phyloP scores from a whole-genome alignment of 2,797 vertebrate genomes.

The Todus mexicanus region DNA sequence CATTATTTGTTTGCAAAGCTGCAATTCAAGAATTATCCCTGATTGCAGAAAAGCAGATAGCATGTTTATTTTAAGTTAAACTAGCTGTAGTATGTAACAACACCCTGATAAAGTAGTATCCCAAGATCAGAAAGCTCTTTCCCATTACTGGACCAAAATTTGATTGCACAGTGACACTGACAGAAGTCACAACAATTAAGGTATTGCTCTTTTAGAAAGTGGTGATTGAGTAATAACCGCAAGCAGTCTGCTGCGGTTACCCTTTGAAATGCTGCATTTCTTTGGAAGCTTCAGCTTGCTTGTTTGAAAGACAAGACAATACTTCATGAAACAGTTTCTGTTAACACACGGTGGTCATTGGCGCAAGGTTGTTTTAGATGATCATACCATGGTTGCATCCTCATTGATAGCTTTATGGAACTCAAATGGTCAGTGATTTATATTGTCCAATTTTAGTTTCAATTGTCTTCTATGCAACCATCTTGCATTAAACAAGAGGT shows the following conservation, averaged over 20 bases:
- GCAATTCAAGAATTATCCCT: background rate
- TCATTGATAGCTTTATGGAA: background rate
- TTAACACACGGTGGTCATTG: background rate
- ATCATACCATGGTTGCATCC: background rate
- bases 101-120: background rate
- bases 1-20: background rate
- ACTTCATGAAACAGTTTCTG: background rate
- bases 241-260: background rate
- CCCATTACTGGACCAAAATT: background rate
- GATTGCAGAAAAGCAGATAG: background rate
- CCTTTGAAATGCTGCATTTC: background rate
- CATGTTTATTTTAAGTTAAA: background rate
- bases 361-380: background rate
- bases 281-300: background rate
- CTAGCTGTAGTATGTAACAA: background rate
- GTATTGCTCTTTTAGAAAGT: background rate
- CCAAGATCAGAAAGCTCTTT: background rate
- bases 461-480: background rate
- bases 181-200: background rate
- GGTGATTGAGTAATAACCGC: background rate
- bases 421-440: background rate
- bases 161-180: background rate
- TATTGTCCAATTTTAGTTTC: background rate
- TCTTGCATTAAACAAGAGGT: background rate
- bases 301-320: background rate